Evolutionary conservation across 2,888 invertebrate genomes (phyloP).

Genomic region (Horisme vitalbata): DNA sequence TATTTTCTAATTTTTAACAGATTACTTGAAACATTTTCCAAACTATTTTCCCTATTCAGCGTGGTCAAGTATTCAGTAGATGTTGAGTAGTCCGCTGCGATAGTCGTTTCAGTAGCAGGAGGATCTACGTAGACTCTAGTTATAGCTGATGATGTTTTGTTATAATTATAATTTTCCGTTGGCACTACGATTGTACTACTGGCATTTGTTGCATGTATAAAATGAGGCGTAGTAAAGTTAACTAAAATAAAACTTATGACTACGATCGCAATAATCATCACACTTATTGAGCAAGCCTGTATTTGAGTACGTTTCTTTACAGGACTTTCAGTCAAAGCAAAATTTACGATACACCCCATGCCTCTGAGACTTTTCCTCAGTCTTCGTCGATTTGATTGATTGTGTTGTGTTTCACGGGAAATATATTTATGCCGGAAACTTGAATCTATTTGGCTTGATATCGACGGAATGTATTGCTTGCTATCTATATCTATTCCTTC

Average conservation of each 20-base stretch:
- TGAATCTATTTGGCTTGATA: conserved; percentile 70
- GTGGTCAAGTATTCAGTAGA: conserved; percentile 42
- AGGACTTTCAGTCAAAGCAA: conserved; percentile 69
- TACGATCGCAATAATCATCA: conserved; percentile 78
- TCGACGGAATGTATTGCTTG: conserved; percentile 66
- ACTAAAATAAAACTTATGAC: conserved; percentile 78
- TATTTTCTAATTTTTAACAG: conserved; percentile 72
- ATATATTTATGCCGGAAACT: conserved; percentile 67
- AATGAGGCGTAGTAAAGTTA: conserved; percentile 73
- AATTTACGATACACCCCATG: conserved; percentile 73
- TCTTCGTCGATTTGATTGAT: conserved; percentile 56
- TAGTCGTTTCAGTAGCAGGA: conserved; percentile 36
- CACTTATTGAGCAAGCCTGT: conserved; percentile 80
- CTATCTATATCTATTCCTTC: conserved; percentile 39
- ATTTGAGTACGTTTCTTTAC: conserved; percentile 76
- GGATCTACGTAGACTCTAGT: conserved; percentile 51
- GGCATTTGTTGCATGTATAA: conserved; percentile 58
- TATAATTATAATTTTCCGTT: conserved; percentile 55
- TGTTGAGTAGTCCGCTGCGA: conserved; percentile 42
- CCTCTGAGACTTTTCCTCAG: conserved; percentile 75
- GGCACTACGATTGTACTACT: conserved; percentile 76
- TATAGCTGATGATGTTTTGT: conserved; percentile 59
- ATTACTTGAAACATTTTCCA: conserved; percentile 49
- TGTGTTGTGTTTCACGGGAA: conserved; percentile 59
- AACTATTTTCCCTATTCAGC: conserved; percentile 47